Evolutionary conservation across 2,113 vertebrate genomes (phyloP).

Genomic region (Dryoscopus gambensis): DNA sequence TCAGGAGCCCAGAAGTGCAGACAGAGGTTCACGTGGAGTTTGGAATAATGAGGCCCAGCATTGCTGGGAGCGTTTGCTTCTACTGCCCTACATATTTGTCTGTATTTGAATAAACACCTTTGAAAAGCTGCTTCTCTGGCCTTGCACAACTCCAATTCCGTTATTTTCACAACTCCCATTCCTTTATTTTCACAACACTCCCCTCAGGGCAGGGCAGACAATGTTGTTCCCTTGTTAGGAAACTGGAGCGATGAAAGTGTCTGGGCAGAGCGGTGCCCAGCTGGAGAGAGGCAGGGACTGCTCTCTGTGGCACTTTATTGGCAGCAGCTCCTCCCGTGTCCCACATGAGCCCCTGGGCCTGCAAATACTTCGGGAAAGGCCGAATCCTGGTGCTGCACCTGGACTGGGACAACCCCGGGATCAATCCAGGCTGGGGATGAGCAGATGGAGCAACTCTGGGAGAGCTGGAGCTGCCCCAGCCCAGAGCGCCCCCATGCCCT

Average conservation of each 20-base stretch:
- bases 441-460: neutral
- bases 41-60: neutral
- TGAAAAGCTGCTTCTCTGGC: conserved; percentile 3
- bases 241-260: conserved; percentile 6
- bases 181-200: conserved; percentile 42
- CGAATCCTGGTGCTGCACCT: neutral
- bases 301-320: neutral
- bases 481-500: neutral
- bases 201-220: conserved; percentile 12
- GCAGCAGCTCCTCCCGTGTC: neutral
- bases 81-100: neutral
- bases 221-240: neutral
- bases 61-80: neutral
- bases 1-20: neutral
- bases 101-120: conserved; percentile 51
- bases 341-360: neutral
- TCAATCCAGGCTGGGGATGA: neutral
- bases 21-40: neutral
- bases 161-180: neutral
- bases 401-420: accelerated
- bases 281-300: neutral
- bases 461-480: neutral
- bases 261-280: neutral
- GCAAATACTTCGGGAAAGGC: neutral
- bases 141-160: conserved; percentile 36